phyloP scores from a whole-genome alignment of 2,113 vertebrate genomes.

The Oriolus oriolus region DNA sequence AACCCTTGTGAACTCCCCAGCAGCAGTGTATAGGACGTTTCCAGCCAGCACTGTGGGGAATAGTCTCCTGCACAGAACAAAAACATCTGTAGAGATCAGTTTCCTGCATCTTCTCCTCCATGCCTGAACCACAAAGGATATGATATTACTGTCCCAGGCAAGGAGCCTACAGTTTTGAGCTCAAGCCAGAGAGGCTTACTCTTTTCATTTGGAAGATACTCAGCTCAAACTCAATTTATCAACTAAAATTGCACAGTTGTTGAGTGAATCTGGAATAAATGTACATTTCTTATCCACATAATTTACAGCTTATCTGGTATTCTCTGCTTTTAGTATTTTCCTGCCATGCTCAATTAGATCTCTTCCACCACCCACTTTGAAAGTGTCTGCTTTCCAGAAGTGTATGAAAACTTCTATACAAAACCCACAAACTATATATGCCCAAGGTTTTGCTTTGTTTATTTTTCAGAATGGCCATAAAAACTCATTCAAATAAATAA shows the following conservation, averaged over 20 bases:
- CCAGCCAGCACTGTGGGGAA: neutral
- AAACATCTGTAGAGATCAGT: neutral
- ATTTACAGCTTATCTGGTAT: neutral
- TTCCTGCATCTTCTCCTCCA: neutral
- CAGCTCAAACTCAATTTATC: neutral
- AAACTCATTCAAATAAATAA: neutral
- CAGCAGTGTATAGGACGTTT: neutral
- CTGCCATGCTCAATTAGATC: neutral
- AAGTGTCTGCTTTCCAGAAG: neutral
- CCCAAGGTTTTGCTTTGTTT: neutral
- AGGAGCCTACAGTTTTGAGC: neutral
- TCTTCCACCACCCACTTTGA: neutral
- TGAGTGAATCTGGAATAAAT: conserved; percentile 14
- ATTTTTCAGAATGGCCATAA: neutral
- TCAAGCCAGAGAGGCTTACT: neutral
- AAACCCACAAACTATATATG: neutral
- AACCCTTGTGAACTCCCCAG: neutral
- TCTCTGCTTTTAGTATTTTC: neutral
- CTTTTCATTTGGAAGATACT: neutral
- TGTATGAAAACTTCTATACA: neutral
- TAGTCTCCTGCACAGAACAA: neutral
- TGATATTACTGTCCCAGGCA: neutral
- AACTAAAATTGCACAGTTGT: neutral
- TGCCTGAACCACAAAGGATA: neutral
- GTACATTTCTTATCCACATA: neutral